These are phyloP conservation scores for Peromyscus maniculatus DNA, from an alignment of 2,113 vertebrate genomes.

Conservation along the genomic window DNA sequence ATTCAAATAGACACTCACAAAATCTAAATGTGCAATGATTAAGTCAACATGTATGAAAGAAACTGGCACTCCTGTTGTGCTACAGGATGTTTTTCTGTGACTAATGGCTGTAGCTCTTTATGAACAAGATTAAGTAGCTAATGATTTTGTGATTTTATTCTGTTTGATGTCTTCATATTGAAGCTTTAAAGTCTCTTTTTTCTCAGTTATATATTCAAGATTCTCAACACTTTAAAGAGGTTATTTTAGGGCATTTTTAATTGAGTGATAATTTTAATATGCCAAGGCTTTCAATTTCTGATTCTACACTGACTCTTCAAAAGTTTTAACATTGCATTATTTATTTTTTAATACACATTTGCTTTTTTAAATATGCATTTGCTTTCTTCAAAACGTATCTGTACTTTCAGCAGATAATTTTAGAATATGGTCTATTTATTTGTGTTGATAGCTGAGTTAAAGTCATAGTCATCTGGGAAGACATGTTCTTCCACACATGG, in stretches of 20 bases:
- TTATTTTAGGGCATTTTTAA: not conserved
- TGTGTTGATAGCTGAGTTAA: not conserved
- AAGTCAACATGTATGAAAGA: not conserved
- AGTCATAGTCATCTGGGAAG: not conserved
- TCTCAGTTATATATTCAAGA: not conserved
- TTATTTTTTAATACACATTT: not conserved
- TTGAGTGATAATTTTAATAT: not conserved
- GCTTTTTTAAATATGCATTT: not conserved
- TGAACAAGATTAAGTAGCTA: not conserved
- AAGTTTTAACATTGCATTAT: not conserved
- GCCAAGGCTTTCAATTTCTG: not conserved
- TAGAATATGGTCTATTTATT: not conserved
- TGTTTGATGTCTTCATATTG: not conserved
- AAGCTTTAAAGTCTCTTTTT: not conserved
- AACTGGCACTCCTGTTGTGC: not conserved
- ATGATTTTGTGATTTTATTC: not conserved
- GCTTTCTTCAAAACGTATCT: not conserved
- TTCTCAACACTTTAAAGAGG: not conserved
- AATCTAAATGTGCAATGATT: not conserved
- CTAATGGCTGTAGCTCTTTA: not conserved
- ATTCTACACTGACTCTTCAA: not conserved
- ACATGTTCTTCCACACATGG: not conserved
- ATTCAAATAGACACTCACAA: not conserved
- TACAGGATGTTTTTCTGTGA: not conserved
- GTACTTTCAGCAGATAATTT: not conserved